phyloP scores from a whole-genome alignment of 2,113 vertebrate genomes.

The Cepphus grylle region DNA sequence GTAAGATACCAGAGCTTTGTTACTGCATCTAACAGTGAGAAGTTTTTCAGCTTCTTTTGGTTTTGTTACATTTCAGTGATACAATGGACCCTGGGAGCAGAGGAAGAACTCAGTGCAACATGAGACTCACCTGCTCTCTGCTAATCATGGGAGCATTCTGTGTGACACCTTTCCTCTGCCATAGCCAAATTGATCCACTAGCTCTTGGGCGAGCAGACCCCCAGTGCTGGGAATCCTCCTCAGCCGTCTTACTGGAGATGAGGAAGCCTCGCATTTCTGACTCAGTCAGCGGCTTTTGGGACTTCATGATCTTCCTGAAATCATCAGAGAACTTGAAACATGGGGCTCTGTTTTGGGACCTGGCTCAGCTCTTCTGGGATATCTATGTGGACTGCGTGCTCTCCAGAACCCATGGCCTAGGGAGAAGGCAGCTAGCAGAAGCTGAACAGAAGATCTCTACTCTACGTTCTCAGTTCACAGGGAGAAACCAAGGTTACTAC shows the following conservation, averaged over 20 bases:
- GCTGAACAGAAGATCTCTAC: conserved; percentile 52
- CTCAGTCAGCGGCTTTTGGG: conserved; percentile 90
- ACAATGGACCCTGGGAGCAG: conserved; percentile 69
- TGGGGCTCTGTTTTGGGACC: conserved; percentile 89
- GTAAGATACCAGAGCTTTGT: not conserved
- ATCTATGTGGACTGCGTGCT: conserved; percentile 92
- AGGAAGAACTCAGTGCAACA: conserved; percentile 46
- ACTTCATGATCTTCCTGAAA: conserved; percentile 90
- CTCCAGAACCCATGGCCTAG: conserved; percentile 90
- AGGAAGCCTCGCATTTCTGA: conserved; percentile 86
- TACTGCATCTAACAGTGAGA: not conserved
- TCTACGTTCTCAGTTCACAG: conserved; percentile 57
- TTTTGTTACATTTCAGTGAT: conserved; percentile 57
- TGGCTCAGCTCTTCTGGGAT: conserved; percentile 94
- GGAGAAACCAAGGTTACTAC: conserved; percentile 68
- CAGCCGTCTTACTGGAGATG: conserved; percentile 86
- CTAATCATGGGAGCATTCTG: conserved; percentile 76
- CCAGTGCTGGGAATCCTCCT: conserved; percentile 93
- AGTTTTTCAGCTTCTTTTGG: conserved; percentile 6
- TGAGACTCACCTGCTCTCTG: conserved; percentile 68
- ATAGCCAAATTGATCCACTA: conserved; percentile 81
- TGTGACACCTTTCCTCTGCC: conserved; percentile 67
- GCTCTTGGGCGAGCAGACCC: conserved; percentile 78
- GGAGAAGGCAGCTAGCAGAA: conserved; percentile 78
- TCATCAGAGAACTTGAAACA: conserved; percentile 89